Percentiles rank a stretch among this genome's conserved stretches.
phyloP scores from a whole-genome alignment of 2,113 vertebrate species.

The Sander lucioperca region DNA sequence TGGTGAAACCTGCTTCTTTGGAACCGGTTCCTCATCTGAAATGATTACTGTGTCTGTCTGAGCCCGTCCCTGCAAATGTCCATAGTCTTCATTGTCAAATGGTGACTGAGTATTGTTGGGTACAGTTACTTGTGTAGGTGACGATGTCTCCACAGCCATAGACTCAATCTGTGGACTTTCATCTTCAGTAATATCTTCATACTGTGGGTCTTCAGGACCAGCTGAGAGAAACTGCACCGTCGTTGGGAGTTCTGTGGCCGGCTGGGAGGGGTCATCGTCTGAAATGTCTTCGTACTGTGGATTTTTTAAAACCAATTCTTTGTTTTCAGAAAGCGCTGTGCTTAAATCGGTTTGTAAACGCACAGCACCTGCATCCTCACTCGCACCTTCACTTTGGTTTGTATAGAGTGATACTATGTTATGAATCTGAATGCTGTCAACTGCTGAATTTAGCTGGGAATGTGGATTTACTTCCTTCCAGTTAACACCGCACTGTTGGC shows the following conservation, averaged over 20 bases:
- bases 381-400: not conserved
- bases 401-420: not conserved
- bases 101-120: not conserved
- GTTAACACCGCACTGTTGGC: not conserved
- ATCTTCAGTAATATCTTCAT: slow-evolving; percentile 36
- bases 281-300: slow-evolving; percentile 52
- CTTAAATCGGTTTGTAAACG: not conserved
- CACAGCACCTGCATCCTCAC: not conserved
- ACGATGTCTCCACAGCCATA: not conserved
- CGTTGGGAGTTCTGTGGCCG: not conserved
- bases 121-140: not conserved
- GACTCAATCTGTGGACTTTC: not conserved
- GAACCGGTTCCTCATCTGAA: not conserved
- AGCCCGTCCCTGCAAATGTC: not conserved
- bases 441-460: not conserved
- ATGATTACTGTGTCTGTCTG: not conserved
- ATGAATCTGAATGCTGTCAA: not conserved
- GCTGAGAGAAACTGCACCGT: too few relatives aligned
- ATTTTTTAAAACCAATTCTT: not conserved
- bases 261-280: not conserved
- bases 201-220: not conserved
- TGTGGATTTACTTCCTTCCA: not conserved
- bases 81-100: not conserved
- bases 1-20: not conserved
- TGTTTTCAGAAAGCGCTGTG: not conserved